Evolutionary conservation across 2,113 vertebrate species (phyloP), one percentile per base, ranked within the genome.

Genomic region (Myotis brandtii): DNA sequence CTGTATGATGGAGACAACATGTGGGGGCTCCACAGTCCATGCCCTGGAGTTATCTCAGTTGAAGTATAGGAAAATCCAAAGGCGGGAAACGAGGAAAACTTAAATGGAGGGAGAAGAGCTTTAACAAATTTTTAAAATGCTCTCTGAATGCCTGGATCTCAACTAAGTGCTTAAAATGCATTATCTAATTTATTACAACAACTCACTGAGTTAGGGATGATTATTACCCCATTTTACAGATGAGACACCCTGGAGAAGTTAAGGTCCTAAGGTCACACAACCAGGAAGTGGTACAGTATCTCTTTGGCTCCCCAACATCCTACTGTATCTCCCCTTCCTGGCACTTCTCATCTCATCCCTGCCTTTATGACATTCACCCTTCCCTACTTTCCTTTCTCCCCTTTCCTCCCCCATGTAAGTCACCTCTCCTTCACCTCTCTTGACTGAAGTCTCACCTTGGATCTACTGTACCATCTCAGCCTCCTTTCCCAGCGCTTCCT

Each of bases 121-220:
- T 46, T 81, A 72, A 66, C 32, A 56, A n/a, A 6, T 70, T 93
- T 93, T 82, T 18, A 34, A 94, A 43, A 89, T 46, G 62, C 40
- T 95, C 43, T 84, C 62, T 54, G 16, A 79, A 67, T 64, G 34
- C 48, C 34, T 52, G 12, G 70, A 95, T 70, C 93, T 93, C 70
- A 92, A 30, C 52, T 54, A 56, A 84, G 50, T 34, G 66, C 66
- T 73, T 70, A 46, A 56, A 30, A 75, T 17, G n/a, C 75, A 46
- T 72, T 59, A 54, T 54, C 59, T 91, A 67, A 62, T 73, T 79
- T 94, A 89, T 66, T 37, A 73, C 5, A 66, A 37, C 30, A 40
- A 50, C n/a, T 66, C 46, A 59, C n/a, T 85, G 72, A 72, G 48
- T 67, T 76, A 90, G 64, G 46, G 66, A 73, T 18, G 23, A 67